Percentiles rank a stretch among this genome's conserved stretches.
Conservation (phyloP, 2,797 vertebrate genomes). For the Rhinogobio ventralis region DNA sequence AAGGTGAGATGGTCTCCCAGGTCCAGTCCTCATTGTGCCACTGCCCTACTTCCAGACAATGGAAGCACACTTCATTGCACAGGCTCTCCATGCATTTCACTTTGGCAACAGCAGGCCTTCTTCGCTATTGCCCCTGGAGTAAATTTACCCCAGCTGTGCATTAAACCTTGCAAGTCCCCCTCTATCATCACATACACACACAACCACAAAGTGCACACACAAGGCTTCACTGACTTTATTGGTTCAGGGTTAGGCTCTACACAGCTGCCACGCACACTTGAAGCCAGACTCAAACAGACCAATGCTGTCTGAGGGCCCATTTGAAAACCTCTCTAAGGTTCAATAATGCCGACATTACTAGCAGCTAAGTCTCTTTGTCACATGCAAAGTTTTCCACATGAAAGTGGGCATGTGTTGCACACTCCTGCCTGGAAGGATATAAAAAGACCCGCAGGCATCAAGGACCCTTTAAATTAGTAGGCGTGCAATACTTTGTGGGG, state of each 20-base stretch:
- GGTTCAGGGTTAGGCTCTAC: slow-evolving; percentile 53
- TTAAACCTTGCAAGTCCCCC: slow-evolving; percentile 50
- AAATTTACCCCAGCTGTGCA: slow-evolving; percentile 63
- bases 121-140: slow-evolving; percentile 53
- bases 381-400: slow-evolving; percentile 61
- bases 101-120: slow-evolving; percentile 56
- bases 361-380: slow-evolving; percentile 63
- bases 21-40: slow-evolving; percentile 62
- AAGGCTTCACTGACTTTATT: slow-evolving; percentile 40
- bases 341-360: slow-evolving; percentile 59
- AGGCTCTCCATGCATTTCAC: slow-evolving; percentile 47
- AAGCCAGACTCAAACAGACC: slow-evolving; percentile 59
- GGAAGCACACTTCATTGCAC: slow-evolving; percentile 63
- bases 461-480: slow-evolving; percentile 60
- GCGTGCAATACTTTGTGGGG: slow-evolving; percentile 41
- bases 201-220: slow-evolving; percentile 33
- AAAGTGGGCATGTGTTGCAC: slow-evolving; percentile 52
- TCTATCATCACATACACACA: slow-evolving; percentile 16
- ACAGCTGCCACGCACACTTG: slow-evolving; percentile 42
- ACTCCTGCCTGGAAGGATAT: slow-evolving; percentile 56
- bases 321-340: slow-evolving; percentile 61
- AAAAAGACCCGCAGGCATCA: slow-evolving; percentile 47
- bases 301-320: slow-evolving; percentile 52
- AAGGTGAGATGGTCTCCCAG: slow-evolving; percentile 53
- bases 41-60: slow-evolving; percentile 68